Base-by-base conservation (phyloP, 2,113 vertebrate species). In the Tachycineta bicolor region DNA sequence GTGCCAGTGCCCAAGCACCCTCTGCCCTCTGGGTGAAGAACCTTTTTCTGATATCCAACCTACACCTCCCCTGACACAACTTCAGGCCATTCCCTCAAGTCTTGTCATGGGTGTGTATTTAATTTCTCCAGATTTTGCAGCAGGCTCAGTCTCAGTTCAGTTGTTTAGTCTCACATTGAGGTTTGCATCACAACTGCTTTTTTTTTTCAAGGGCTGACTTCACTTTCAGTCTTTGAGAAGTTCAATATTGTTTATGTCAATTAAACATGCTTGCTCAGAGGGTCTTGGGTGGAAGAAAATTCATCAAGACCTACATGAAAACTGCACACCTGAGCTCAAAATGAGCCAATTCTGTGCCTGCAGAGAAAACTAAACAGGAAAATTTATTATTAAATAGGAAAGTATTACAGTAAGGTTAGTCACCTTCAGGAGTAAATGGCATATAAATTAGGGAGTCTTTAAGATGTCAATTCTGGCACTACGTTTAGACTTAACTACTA, bases 1-100 rank as follows among this genome's bases (percentile, higher is more conserved):
- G 17, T 18, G 44, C 41, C 71, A 68, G 53, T 44, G 37, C 26
- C 31, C 14, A 6, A 2, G 0, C 31, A 77, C 7, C 5, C 37
- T 67, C 37, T 34, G 37, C 7, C 5, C 37, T 67, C 37, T 34
- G 37, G 25, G 31, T 22, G 44, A 31, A 21, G 7, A 58, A 37
- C 9, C 0, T 22, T 59, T 77, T 26, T 18, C 17, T 52, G 8
- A 86, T 52, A 76, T 6, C 21, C 44, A 86, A 12, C 14, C 5
- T 14, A 52, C 3, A 33, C 9, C 21, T 67, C 16, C 20, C 29
- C 1, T 17, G 4, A 1, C 5, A 26, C 17, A 59, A 6, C 53
- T 31, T 44, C 33, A 68, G 18, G 18, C 14, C 22, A 18, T 52
- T 68, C 22, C 26, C 46, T 60, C 1, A 0, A 33, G 22, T 60